A percentile compares a stretch with the other conserved stretches of the same genome.
phyloP scores from a whole-genome alignment of 1,140 invertebrate species.

The Caenorhabditis brenneri region DNA sequence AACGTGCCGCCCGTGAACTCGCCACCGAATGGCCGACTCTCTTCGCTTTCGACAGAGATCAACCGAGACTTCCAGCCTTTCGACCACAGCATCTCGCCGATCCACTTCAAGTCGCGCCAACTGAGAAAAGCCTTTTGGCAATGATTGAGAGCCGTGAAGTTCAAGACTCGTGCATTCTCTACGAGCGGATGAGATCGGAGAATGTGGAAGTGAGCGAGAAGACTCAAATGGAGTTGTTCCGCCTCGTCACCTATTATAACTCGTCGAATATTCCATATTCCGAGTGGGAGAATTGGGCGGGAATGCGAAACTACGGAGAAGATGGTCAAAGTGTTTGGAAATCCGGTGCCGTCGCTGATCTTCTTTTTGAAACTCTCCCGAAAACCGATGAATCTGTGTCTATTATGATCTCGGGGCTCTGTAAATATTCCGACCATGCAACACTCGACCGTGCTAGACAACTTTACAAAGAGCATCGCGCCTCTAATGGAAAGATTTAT shows the following conservation, averaged over 20 bases:
- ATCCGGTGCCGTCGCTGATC: conserved; percentile 48
- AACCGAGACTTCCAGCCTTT: conserved; percentile 63
- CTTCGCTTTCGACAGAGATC: conserved; percentile 68
- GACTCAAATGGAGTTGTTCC: conserved; percentile 47
- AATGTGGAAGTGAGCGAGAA: conserved; percentile 38
- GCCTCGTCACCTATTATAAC: conserved; percentile 52
- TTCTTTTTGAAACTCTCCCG: conserved; percentile 55
- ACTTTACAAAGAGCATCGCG: conserved; percentile 29
- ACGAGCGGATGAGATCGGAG: conserved; percentile 43
- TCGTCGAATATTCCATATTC: conserved; percentile 30
- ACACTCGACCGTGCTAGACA: conserved; percentile 38
- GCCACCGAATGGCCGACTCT: conserved; percentile 70
- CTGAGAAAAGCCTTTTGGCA: conserved; percentile 46
- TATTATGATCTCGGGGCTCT: conserved; percentile 44
- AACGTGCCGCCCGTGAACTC: conserved; percentile 64
- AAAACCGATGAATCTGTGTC: conserved; percentile 43
- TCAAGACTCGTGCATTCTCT: conserved; percentile 25
- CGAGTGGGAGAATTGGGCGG: conserved; percentile 48
- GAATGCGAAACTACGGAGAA: conserved; percentile 47
- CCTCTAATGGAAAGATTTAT: conserved; percentile 45
- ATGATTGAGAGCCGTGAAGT: conserved; percentile 47
- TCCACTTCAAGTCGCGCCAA: conserved; percentile 42
- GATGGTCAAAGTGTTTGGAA: neutral
- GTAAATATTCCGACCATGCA: conserved; percentile 31
- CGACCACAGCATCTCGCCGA: conserved; percentile 48